Conservation (phyloP, 2,797 vertebrate genomes). For the Acipenser ruthenus region DNA sequence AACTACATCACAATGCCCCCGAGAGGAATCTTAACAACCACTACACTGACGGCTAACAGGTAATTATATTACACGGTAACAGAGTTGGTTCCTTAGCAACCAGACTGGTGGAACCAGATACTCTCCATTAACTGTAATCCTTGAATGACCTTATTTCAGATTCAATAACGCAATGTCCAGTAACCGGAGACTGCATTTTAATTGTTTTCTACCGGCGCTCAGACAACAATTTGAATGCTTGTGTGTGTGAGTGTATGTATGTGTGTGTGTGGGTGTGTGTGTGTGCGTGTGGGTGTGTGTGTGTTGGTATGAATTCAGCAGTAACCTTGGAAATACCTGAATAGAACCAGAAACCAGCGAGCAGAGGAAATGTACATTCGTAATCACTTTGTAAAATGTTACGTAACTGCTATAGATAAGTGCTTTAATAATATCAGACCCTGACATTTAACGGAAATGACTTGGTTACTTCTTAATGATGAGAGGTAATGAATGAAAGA, state of each 20-base stretch:
- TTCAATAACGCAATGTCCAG: conserved; percentile 48
- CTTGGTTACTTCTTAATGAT: conserved; percentile 23
- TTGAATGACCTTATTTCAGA: conserved; percentile 30
- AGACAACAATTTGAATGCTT: too few relatives aligned
- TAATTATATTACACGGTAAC: conserved; percentile 40
- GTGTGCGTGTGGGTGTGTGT: too few relatives aligned
- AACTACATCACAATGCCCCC: conserved; percentile 26
- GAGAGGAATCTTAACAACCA: conserved; percentile 49
- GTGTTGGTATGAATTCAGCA: neutral
- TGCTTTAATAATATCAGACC: conserved; percentile 37
- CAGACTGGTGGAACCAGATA: conserved; percentile 50
- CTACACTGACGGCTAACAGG: conserved; percentile 29
- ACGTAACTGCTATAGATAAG: conserved; percentile 33
- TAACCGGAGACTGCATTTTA: conserved; percentile 36
- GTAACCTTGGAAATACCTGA: conserved; percentile 60
- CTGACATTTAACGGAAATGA: conserved; percentile 27
- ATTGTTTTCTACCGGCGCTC: too few relatives aligned
- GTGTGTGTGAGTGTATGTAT: too few relatives aligned
- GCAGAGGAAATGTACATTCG: conserved; percentile 35
- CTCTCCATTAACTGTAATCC: conserved; percentile 25
- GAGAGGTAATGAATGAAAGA: conserved; percentile 16
- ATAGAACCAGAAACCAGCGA: conserved; percentile 41
- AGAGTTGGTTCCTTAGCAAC: conserved; percentile 55
- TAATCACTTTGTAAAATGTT: conserved; percentile 30
- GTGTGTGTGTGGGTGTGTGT: too few relatives aligned